phyloP scores from a whole-genome alignment of 2,113 vertebrate species.

The Cervus canadensis region DNA sequence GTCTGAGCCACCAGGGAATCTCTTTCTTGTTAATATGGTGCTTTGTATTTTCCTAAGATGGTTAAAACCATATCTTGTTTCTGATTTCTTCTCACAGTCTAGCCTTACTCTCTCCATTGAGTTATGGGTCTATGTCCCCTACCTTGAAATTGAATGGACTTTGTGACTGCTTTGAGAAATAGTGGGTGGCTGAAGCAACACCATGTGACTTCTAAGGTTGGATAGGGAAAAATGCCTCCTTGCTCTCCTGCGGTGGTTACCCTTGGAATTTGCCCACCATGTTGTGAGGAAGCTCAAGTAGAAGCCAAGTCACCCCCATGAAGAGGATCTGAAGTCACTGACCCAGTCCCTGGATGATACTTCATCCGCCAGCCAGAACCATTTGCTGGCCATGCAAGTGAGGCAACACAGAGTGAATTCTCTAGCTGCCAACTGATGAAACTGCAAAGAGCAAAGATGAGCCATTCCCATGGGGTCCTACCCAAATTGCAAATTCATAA shows the following conservation, averaged over 20 bases:
- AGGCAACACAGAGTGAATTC: neutral
- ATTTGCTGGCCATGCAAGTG: fast-evolving
- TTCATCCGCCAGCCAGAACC: too few species aligned
- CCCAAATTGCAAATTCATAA: neutral
- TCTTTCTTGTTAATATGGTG: neutral
- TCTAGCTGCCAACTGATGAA: neutral
- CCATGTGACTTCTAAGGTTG: neutral
- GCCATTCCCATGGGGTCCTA: neutral
- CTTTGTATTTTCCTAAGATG: neutral
- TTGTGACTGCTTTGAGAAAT: neutral
- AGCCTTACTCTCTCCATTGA: neutral
- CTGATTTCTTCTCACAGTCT: neutral
- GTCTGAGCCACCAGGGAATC: neutral
- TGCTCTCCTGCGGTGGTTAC: neutral
- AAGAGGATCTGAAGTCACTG: neutral
- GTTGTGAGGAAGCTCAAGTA: neutral
- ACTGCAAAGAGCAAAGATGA: neutral
- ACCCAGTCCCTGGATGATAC: neutral
- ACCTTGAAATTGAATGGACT: neutral
- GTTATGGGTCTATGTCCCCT: neutral
- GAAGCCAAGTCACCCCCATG: neutral
- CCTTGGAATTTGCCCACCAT: neutral
- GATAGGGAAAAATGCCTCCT: neutral
- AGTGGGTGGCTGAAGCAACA: neutral
- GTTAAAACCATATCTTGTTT: neutral